Conservation (phyloP, 2,888 invertebrate species). For the Diabrotica balteata region DNA sequence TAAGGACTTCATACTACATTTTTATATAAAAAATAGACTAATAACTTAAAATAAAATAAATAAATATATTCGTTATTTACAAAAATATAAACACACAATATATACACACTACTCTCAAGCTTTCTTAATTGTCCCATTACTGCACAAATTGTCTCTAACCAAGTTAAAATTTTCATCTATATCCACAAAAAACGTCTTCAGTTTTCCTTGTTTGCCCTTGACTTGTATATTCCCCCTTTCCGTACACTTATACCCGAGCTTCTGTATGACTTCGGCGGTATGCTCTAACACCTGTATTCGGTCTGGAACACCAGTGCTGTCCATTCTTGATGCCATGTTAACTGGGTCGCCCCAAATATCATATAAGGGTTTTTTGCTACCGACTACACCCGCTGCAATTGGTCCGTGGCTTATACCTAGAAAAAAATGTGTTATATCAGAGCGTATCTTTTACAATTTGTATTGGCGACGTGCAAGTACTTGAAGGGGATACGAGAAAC, state of each 20-base stretch:
- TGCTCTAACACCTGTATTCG: constrained; percentile 67
- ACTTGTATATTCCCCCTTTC: constrained; percentile 75
- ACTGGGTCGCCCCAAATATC: constrained; percentile 98
- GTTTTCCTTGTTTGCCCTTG: constrained; percentile 72
- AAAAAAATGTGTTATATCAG: too few relatives aligned
- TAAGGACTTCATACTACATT: too few relatives aligned
- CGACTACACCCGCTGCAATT: constrained; percentile 93
- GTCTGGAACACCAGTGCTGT: constrained; percentile 80
- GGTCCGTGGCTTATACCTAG: constrained; percentile 89
- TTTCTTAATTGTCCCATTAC: not conserved
- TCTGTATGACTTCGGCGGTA: constrained; percentile 72
- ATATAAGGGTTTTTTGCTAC: constrained; percentile 91
- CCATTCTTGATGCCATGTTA: constrained; percentile 96
- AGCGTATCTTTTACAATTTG: too few relatives aligned
- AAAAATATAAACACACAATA: too few relatives aligned
- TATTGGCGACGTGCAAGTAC: too few relatives aligned
- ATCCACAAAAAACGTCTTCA: constrained; percentile 77
- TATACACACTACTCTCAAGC: too few relatives aligned
- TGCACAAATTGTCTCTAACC: constrained; percentile 13
- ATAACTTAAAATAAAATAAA: too few relatives aligned
- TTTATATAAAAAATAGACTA: too few relatives aligned
- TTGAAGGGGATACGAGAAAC: too few relatives aligned
- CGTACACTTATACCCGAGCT: constrained; percentile 73
- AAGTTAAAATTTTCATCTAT: constrained; percentile 63
- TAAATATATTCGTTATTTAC: too few relatives aligned